Evolutionary conservation across 2,888 invertebrate genomes (phyloP).

Genomic region (Nomada goodeniana): DNA sequence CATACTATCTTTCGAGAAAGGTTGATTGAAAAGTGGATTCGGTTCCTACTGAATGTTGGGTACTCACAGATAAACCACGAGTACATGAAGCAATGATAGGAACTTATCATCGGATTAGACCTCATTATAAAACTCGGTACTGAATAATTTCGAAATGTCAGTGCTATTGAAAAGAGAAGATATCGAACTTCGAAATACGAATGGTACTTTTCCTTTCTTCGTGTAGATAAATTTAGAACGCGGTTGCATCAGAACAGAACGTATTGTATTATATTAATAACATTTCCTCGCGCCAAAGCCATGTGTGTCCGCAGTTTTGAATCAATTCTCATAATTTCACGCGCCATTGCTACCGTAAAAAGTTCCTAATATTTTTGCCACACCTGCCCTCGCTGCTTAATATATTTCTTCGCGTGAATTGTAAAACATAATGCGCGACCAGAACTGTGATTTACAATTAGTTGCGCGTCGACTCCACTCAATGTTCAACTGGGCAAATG

Average conservation of each 20-base stretch:
- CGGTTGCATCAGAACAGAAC: background rate
- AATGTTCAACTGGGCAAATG: background rate
- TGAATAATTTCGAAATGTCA: background rate
- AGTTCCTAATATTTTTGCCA: background rate
- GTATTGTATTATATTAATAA: too few relatives aligned
- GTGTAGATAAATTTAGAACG: background rate
- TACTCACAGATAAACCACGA: too few relatives aligned
- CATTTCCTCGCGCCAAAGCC: too few relatives aligned
- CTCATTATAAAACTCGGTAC: background rate
- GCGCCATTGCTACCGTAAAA: background rate
- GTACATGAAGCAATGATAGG: too few relatives aligned
- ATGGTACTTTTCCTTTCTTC: background rate
- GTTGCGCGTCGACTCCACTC: background rate
- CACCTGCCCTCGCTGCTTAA: background rate
- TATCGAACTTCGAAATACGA: background rate
- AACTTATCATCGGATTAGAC: slow-evolving; percentile 5
- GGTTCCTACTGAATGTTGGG: too few relatives aligned
- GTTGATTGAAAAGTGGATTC: too few relatives aligned
- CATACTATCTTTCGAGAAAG: too few relatives aligned
- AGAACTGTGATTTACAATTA: slow-evolving; percentile 15
- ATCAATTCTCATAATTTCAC: background rate
- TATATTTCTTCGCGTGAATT: background rate
- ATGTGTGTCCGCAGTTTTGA: too few relatives aligned
- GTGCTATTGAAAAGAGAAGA: background rate
- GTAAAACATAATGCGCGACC: background rate